phyloP scores from a whole-genome alignment of 2,113 vertebrate genomes.

The Albula glossodonta region DNA sequence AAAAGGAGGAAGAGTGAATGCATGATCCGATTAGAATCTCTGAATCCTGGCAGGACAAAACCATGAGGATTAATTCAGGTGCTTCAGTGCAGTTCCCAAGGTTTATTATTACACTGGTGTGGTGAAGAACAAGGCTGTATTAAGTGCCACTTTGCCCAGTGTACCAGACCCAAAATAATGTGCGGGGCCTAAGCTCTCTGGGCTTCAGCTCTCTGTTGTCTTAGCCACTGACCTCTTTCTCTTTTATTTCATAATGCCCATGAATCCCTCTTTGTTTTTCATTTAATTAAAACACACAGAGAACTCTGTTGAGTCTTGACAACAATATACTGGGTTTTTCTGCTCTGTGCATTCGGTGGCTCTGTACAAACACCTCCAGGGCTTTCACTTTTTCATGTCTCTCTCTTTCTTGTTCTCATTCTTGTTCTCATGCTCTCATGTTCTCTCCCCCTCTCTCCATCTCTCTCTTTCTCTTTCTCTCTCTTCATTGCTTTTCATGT shows the following conservation, averaged over 20 bases:
- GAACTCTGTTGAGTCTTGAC: not conserved
- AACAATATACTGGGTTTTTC: not conserved
- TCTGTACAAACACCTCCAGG: conserved; percentile 11
- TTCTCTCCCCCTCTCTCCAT: not conserved
- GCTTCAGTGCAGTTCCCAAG: conserved; percentile 11
- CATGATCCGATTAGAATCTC: conserved; percentile 32
- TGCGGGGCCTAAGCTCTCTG: not conserved
- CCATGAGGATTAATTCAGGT: conserved; percentile 19
- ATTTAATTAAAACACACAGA: conserved; percentile 26
- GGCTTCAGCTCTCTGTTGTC: not conserved
- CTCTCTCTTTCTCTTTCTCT: not conserved
- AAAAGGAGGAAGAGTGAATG: not conserved
- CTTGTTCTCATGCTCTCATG: not conserved
- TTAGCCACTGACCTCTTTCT: conserved; percentile 9
- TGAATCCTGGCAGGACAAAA: conserved; percentile 5
- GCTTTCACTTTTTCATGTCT: not conserved
- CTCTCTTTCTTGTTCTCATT: not conserved
- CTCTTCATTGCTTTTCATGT: not conserved
- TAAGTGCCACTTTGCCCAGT: not conserved
- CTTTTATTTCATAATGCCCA: conserved; percentile 18
- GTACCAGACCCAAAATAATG: not conserved
- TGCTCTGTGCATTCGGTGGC: not conserved
- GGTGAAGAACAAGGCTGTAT: not conserved
- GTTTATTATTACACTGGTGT: conserved; percentile 2
- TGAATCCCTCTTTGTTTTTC: conserved; percentile 21